Evolutionary conservation across 1,140 invertebrate genomes (phyloP).

Genomic region (Carcinoscorpius rotundicauda): DNA sequence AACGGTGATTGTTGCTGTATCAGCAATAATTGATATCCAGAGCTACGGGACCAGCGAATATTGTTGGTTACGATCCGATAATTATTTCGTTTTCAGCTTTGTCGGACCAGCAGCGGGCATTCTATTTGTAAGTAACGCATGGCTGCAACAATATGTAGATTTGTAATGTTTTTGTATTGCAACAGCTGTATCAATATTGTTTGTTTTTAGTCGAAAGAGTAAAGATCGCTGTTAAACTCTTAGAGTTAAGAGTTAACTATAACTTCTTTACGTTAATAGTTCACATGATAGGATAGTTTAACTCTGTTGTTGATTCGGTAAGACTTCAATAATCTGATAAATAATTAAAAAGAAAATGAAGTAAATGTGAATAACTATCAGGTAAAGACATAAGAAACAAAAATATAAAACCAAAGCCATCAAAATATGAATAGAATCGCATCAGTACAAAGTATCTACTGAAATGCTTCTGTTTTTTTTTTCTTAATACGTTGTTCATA

Average conservation of each 20-base stretch:
- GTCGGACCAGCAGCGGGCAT: slow-evolving; percentile 75
- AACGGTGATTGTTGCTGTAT: slow-evolving; percentile 56
- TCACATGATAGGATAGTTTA: too few species aligned
- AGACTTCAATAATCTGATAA: too few species aligned
- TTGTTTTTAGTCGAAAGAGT: too few species aligned
- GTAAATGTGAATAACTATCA: neutral
- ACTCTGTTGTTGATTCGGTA: neutral
- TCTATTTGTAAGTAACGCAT: slow-evolving; percentile 37
- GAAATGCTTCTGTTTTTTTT: neutral
- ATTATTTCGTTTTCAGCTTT: slow-evolving; percentile 83
- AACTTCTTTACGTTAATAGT: too few species aligned
- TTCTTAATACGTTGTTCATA: neutral
- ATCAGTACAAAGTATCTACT: neutral
- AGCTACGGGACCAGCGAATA: slow-evolving; percentile 74
- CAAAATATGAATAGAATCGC: neutral
- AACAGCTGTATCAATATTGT: too few species aligned
- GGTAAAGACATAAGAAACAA: neutral
- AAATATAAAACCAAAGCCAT: neutral
- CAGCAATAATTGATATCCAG: slow-evolving; percentile 59
- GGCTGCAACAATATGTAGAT: too few species aligned
- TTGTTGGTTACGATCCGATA: slow-evolving; percentile 78
- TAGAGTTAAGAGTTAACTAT: too few species aligned
- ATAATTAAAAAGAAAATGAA: too few species aligned
- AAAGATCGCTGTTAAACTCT: too few species aligned
- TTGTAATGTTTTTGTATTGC: too few species aligned